Conservation (phyloP, 1,140 invertebrate genomes). For the Brachionus sp. region DNA sequence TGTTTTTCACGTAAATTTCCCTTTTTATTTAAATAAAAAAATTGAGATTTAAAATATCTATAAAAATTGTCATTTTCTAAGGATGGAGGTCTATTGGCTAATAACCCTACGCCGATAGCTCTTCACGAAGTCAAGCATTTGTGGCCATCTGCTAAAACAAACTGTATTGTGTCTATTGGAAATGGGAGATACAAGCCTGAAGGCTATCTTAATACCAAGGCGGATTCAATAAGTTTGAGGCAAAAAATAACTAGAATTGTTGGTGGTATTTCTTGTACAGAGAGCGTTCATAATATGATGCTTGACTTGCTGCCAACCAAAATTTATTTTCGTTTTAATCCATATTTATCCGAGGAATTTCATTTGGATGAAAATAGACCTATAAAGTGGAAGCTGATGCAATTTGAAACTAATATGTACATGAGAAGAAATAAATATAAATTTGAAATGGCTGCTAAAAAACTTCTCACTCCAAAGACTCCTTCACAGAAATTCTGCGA, state of each 20-base stretch:
- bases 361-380: conserved; percentile 76
- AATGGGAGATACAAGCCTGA: conserved; percentile 65
- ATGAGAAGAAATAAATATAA: conserved; percentile 72
- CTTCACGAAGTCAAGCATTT: conserved; percentile 73
- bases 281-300: conserved; percentile 70
- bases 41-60: too few species aligned
- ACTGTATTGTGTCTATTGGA: conserved; percentile 82
- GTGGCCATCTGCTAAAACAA: conserved; percentile 74
- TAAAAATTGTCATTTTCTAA: conserved; percentile 50
- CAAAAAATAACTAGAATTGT: conserved; percentile 39
- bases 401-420: conserved; percentile 68
- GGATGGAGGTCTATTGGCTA: conserved; percentile 80
- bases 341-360: conserved; percentile 76
- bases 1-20: conserved; percentile 70
- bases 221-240: conserved; percentile 13
- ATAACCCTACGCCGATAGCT: conserved; percentile 84
- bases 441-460: conserved; percentile 64
- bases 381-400: conserved; percentile 61
- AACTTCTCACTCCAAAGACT: conserved; percentile 60
- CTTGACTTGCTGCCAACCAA: conserved; percentile 74
- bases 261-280: conserved; percentile 31
- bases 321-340: conserved; percentile 83
- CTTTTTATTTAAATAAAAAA: not conserved
- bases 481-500: conserved; percentile 24
- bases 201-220: not conserved